Percentiles rank a stretch among this genome's conserved stretches.
phyloP scores from a whole-genome alignment of 2,888 invertebrate species.

The Eupithecia insigniata region DNA sequence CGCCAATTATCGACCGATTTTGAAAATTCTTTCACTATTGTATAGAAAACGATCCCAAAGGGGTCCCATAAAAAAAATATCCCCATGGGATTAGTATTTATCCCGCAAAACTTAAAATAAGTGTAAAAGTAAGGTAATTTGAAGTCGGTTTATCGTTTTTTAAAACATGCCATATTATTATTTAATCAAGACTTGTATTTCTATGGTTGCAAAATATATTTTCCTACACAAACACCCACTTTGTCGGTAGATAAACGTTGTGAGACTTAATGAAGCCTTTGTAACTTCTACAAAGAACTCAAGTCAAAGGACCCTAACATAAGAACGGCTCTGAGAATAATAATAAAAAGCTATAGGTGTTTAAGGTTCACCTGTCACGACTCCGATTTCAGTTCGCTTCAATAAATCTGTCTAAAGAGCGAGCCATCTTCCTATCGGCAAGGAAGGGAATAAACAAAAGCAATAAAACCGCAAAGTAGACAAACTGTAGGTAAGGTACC shows the following conservation, averaged over 20 bases:
- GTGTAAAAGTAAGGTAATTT: no score
- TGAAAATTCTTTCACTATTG: no score
- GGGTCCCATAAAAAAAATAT: no score
- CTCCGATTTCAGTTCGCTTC: slow-evolving; percentile 5
- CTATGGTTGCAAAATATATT: background rate
- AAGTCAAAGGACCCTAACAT: slow-evolving; percentile 3
- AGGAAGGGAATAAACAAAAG: slow-evolving; percentile 19
- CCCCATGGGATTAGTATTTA: no score
- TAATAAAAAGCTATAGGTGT: slow-evolving; percentile 6
- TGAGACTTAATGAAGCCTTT: slow-evolving; percentile 13
- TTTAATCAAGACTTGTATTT: background rate
- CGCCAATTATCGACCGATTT: no score
- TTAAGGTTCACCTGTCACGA: slow-evolving; percentile 9
- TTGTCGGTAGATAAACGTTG: background rate
- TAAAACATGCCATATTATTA: no score
- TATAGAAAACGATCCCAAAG: no score
- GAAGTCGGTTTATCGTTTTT: no score
- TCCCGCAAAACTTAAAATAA: no score
- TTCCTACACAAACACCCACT: background rate
- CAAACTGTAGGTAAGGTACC: slow-evolving; percentile 18
- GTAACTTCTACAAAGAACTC: slow-evolving; percentile 2
- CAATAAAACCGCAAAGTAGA: slow-evolving; percentile 27
- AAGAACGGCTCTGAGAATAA: background rate
- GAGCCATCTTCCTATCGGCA: slow-evolving; percentile 7
- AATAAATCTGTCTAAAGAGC: slow-evolving; percentile 17